Percentiles rank a stretch among this genome's conserved stretches.
Conservation (phyloP, 37 sponge, comb jelly and placozoan genomes). For the Halichondria panicea region DNA sequence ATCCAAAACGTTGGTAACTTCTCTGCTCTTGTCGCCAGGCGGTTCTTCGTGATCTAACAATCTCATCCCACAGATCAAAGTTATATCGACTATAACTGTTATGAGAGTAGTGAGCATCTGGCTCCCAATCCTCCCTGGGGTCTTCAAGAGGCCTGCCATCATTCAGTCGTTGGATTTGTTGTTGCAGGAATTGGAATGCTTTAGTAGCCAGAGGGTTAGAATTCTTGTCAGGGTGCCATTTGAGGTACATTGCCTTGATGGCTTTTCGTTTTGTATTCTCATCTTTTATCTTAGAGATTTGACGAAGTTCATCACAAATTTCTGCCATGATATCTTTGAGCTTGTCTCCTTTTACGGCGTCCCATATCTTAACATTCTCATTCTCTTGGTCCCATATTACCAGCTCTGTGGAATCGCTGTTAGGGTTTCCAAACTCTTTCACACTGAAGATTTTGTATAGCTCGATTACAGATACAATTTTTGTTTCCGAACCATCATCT, state of each 20-base stretch:
- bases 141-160: neutral
- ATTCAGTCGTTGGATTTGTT: neutral
- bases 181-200: slow-evolving; percentile 23
- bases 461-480: slow-evolving; percentile 10
- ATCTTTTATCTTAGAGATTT: slow-evolving; percentile 11
- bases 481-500: slow-evolving; percentile 4
- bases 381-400: slow-evolving; percentile 8
- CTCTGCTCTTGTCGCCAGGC: neutral
- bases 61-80: slow-evolving; percentile 14
- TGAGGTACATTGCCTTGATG: slow-evolving; percentile 15
- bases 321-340: slow-evolving; percentile 4
- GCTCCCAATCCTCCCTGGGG: neutral
- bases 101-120: neutral
- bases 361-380: slow-evolving; percentile 1
- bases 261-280: slow-evolving; percentile 9
- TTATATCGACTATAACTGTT: neutral
- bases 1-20: neutral
- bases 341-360: slow-evolving; percentile 7
- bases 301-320: slow-evolving; percentile 9
- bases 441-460: slow-evolving; percentile 30
- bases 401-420: slow-evolving; percentile 7
- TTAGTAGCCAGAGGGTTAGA: slow-evolving; percentile 7
- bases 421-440: neutral
- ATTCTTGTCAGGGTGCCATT: slow-evolving; percentile 38
- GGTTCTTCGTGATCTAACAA: neutral